Base-by-base conservation (phyloP, 2,888 invertebrate genomes). In the Lasius platythorax region DNA sequence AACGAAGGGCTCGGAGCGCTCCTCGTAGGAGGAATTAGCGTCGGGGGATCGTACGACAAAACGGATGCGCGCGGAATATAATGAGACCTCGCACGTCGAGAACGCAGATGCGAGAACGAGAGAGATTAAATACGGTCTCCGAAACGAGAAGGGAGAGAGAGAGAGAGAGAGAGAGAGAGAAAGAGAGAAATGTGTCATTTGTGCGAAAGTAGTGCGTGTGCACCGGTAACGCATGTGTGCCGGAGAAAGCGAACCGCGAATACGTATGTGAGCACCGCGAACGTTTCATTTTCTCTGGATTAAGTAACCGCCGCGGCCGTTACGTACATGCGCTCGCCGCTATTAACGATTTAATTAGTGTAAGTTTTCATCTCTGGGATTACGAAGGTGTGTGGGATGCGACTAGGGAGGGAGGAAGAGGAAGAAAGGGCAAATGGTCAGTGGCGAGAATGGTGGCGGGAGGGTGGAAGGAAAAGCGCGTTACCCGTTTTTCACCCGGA, bases 311-410 rank as follows among this genome's bases (percentile, higher is more conserved):
- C 89, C 88, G 87, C 82, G 86, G 91, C 92, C 91, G 91, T 94
- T 94, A 93, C 92, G 89, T 90, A 92, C 93, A 93, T 92, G 92
- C 92, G 93, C 91, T 90, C 93, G 90, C 83, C 87, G 91, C 94
- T 94, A 94, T 94, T 94, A 94, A 93, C 93, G 93, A 93, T 94
- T 94, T 94, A 94, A 94, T 94, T 94, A 94, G 94, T 93, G 93
- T 94, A 94, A 94, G 93, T 94, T 94, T 94, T 94, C 93, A 94
- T 94, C 94, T 92, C 93, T 86, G 87, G 93, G 93, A 94, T 94
- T 94, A 94, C 91, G 87, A 46, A 67, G 83, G n/a, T 61, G 33
- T n/a, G 40, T 18, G 23, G 63, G 58, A 56, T 56, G 23, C 37
- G 28, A 56, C 37, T 58, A 40, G 37, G 58, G 18, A n/a, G 58